These are phyloP conservation scores for Microtus ochrogaster DNA, from an alignment of 2,113 vertebrate species.

Conservation along the genomic window DNA sequence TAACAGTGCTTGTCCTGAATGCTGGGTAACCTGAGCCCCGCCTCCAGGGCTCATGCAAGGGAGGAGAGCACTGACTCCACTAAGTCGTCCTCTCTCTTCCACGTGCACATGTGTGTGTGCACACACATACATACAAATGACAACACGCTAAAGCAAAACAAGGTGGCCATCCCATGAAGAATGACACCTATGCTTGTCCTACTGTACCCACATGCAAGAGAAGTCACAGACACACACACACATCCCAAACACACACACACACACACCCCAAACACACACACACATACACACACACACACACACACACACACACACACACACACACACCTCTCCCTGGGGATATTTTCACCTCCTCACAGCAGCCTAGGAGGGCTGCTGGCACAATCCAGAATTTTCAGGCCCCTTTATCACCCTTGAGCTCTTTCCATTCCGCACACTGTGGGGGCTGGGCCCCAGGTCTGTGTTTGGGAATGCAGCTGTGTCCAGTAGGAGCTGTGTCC, in stretches of 20 bases:
- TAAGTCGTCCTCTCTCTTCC: background rate
- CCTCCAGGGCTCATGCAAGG: background rate
- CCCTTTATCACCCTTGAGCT: background rate
- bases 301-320: background rate
- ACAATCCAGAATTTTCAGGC: background rate
- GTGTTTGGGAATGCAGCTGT: background rate
- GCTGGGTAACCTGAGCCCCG: background rate
- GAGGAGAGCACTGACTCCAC: background rate
- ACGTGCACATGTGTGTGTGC: too few relatives aligned
- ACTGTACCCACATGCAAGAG: background rate
- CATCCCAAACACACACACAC: background rate
- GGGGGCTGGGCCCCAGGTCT: background rate
- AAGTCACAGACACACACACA: background rate
- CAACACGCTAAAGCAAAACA: background rate
- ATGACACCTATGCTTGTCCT: background rate
- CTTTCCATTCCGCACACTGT: constrained; percentile 4
- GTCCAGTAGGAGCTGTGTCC: constrained; percentile 15
- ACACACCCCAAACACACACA: background rate
- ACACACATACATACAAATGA: background rate
- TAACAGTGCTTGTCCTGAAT: too few relatives aligned
- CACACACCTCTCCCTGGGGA: background rate
- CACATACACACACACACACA: background rate
- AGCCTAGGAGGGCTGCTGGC: background rate
- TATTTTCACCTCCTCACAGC: background rate
- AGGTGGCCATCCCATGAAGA: background rate